Evolutionary conservation across 35 echinoderm and acorn worm genomes (phyloP), one percentile per base, ranked within the genome.

Genomic region (Ptychodera flava): DNA sequence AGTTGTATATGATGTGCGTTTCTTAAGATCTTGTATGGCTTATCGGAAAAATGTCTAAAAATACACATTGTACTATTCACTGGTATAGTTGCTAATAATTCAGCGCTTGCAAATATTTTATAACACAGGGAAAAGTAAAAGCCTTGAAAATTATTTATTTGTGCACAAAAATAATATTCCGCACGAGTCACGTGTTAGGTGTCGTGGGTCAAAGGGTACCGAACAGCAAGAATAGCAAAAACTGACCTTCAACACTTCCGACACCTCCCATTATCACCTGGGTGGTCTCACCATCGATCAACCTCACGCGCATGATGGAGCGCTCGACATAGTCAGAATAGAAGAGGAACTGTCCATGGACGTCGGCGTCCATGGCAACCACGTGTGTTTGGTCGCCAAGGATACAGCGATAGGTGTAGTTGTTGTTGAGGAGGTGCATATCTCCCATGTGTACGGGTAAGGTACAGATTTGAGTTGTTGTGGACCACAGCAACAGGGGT

Each of bases 241-340:
- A 78, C 53, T 83, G 79, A 94, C 96, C 96, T 90, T 94, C 88
- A 0, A 99, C 91, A 29, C 83, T 78, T 2, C 78, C 78, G 0
- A 86, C 89, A n/a, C 80, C 90, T 28, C 96, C 96, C 38, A 88
- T 86, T 15, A 99, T 81, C 36, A 80, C 38, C 33, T 82, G 35
- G 1, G 80, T 28, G 1, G 34, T 92, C 1, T 85, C 80, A 32
- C 89, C 79, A 33, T 85, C 37, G 1, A 52, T 36, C n/a, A 99
- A 83, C 0, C 34, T 80, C 1, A 88, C 90, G n/a, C 80, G 77
- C 2, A 34, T 85, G 14, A 99, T 79, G 0, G 16, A 38, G 29
- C 89, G 92, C 32, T 22, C 36, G 28, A 79, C 37, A 31, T 92
- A 31, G 33, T 92, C 90, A 35, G 90, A 92, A 82, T 85, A 99